A percentile compares a stretch with the other conserved stretches of the same genome.
Conservation (phyloP, 2,888 invertebrate species). For the Sylvicola cinctus region DNA sequence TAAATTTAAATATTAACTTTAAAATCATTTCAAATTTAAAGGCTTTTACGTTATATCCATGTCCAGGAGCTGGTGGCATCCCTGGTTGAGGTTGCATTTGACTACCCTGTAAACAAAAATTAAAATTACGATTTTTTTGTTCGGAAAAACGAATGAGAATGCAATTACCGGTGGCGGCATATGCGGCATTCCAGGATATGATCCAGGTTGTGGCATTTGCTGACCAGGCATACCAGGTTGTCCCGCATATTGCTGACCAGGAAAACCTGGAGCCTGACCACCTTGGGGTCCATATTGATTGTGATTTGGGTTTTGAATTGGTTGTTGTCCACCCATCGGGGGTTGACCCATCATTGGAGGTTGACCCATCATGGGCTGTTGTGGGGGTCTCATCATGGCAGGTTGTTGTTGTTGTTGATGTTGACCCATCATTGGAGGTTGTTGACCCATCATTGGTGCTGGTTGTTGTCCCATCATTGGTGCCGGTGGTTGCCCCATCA, state of each 20-base stretch:
- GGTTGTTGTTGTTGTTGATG: no score
- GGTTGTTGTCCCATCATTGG: background rate
- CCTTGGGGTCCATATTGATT: constrained; percentile 31
- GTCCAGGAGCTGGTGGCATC: constrained; percentile 3
- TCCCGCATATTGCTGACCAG: constrained; percentile 11
- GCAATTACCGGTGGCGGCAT: constrained; percentile 14
- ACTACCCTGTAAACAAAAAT: background rate
- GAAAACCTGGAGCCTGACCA: constrained; percentile 49
- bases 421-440: no score
- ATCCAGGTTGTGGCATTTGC: constrained; percentile 3
- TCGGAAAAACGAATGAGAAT: background rate
- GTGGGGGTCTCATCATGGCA: no score
- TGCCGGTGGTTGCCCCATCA: background rate
- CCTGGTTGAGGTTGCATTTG: background rate
- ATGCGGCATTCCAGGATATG: constrained; percentile 16
- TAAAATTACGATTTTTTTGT: background rate
- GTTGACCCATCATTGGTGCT: background rate
- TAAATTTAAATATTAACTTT: background rate
- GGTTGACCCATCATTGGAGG: constrained; percentile 6
- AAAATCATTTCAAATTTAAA: background rate
- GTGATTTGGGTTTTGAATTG: no score
- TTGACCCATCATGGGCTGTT: constrained; percentile 4
- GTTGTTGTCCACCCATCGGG: background rate
- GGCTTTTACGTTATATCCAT: background rate
- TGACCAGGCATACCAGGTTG: constrained; percentile 6